phyloP scores from a whole-genome alignment of 2,113 vertebrate genomes.

The Catharus bicknelli region DNA sequence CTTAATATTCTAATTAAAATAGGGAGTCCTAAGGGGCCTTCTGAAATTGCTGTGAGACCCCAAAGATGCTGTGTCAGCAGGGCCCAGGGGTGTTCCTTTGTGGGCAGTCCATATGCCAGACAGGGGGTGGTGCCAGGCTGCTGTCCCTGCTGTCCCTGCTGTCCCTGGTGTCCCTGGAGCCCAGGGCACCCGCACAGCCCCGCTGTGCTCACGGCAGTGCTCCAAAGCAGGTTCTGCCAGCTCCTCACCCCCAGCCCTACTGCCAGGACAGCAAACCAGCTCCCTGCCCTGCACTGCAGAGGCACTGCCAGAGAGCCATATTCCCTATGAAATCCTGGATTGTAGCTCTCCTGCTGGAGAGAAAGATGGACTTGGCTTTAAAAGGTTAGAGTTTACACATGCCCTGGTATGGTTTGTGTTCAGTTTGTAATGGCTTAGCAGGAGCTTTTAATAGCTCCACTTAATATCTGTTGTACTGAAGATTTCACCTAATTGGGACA shows the following conservation, averaged over 20 bases:
- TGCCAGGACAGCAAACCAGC: background rate
- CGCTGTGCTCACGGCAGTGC: rapidly evolving
- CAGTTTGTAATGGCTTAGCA: background rate
- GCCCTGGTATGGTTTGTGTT: background rate
- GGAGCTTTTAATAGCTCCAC: background rate
- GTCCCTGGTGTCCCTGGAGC: rapidly evolving
- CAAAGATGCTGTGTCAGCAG: rapidly evolving
- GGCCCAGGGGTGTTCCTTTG: background rate
- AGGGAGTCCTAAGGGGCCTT: background rate
- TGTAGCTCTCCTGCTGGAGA: background rate
- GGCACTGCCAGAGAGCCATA: background rate
- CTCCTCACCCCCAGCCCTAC: background rate
- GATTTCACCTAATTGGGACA: background rate
- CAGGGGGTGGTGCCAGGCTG: background rate
- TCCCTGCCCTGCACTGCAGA: background rate
- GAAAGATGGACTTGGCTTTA: background rate
- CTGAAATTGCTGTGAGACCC: background rate
- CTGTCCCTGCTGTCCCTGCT: rapidly evolving
- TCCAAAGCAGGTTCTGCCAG: background rate
- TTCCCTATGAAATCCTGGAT: background rate
- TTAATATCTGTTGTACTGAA: background rate
- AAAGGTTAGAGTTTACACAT: background rate
- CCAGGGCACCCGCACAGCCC: rapidly evolving
- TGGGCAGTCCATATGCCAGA: background rate
- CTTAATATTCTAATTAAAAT: slow-evolving; percentile 19